phyloP scores from a whole-genome alignment of 2,113 vertebrate genomes.

The Oxyruncus cristatus region DNA sequence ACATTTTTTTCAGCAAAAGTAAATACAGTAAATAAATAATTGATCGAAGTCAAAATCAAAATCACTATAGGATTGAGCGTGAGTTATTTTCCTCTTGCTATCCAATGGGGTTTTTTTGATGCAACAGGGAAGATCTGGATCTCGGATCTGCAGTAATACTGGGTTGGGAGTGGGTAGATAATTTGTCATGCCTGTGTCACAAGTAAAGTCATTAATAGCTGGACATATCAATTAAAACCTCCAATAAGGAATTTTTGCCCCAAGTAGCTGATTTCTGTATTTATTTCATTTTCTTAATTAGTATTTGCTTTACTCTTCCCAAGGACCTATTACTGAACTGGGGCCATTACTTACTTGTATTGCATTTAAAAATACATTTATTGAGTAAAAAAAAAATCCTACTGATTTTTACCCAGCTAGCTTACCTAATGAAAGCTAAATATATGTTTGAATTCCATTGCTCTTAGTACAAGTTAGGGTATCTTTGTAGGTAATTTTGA shows the following conservation, averaged over 20 bases:
- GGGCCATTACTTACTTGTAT: background rate
- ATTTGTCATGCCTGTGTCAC: background rate
- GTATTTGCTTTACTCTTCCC: background rate
- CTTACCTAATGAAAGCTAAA: background rate
- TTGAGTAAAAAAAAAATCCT: background rate
- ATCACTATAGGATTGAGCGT: background rate
- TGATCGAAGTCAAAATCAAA: background rate
- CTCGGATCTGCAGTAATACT: background rate
- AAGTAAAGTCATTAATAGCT: background rate
- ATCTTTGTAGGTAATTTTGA: background rate
- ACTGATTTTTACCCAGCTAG: background rate
- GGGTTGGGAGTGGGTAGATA: background rate
- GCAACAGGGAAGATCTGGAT: background rate
- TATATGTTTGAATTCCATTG: background rate
- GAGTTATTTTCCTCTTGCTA: background rate
- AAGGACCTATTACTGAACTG: background rate
- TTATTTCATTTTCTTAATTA: background rate
- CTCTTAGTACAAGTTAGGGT: background rate
- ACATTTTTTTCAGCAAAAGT: background rate
- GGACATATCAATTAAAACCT: background rate
- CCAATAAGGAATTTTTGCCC: background rate
- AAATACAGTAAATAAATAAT: background rate
- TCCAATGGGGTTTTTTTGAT: background rate
- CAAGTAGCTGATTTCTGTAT: background rate
- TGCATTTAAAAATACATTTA: background rate